phyloP scores from a whole-genome alignment of 2,113 vertebrate species.

The Delphinapterus leucas region DNA sequence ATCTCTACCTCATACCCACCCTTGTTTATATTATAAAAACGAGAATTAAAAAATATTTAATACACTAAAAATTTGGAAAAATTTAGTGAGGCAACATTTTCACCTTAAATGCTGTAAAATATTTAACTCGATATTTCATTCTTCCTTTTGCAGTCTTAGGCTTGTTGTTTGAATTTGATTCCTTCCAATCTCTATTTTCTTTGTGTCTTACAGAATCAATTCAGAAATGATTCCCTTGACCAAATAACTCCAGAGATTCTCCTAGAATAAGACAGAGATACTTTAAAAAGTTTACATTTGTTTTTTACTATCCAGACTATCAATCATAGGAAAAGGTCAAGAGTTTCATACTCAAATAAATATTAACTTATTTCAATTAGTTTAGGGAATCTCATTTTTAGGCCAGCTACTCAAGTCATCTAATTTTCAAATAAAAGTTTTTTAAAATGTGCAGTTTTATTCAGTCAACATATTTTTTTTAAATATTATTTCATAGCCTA shows the following conservation, averaged over 20 bases:
- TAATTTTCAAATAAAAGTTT: slow-evolving; percentile 1
- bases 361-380: slow-evolving; percentile 14
- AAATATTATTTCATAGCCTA: not conserved
- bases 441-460: not conserved
- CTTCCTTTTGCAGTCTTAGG: not conserved
- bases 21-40: not conserved
- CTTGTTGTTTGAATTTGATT: not conserved
- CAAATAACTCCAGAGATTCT: not conserved
- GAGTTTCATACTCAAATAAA: not conserved
- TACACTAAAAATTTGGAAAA: not conserved
- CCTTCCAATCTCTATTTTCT: not conserved
- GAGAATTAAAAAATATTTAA: not conserved
- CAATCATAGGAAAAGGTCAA: not conserved
- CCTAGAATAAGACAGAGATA: not conserved
- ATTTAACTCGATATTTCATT: not conserved
- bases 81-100: not conserved
- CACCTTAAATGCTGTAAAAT: not conserved
- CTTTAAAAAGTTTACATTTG: not conserved
- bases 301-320: not conserved
- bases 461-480: not conserved
- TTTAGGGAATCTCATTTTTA: not conserved
- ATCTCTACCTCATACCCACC: not conserved
- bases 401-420: not conserved
- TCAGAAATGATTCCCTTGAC: slow-evolving; percentile 34
- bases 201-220: not conserved